These are phyloP conservation scores for Cylindroiulus punctatus DNA, from an alignment of 2,888 invertebrate species.

Conservation along the genomic window DNA sequence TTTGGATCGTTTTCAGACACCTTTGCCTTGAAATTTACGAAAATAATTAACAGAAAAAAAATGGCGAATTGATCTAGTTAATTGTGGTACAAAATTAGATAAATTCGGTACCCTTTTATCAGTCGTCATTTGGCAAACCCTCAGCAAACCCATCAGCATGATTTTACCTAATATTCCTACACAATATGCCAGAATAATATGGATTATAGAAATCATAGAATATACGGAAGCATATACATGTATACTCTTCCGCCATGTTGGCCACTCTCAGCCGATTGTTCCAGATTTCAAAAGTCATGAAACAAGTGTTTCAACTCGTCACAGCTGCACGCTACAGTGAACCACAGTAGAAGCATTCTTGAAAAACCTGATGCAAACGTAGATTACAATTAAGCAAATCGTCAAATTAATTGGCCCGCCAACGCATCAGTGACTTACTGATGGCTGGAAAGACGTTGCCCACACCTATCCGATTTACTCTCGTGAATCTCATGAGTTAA, in stretches of 20 bases:
- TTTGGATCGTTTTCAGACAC: too few relatives aligned
- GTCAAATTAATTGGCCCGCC: neutral
- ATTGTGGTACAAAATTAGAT: too few relatives aligned
- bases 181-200: too few relatives aligned
- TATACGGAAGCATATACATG: too few relatives aligned
- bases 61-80: too few relatives aligned
- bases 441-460: conserved; percentile 15
- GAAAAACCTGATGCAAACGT: neutral
- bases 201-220: too few relatives aligned
- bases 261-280: neutral
- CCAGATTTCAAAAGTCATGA: neutral
- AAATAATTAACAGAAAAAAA: too few relatives aligned
- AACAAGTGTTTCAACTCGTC: neutral
- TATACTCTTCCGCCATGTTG: neutral
- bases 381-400: neutral
- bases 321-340: neutral
- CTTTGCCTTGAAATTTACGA: too few relatives aligned
- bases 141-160: too few relatives aligned
- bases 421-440: conserved; percentile 35
- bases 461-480: neutral
- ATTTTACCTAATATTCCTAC: too few relatives aligned
- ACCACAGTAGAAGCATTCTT: neutral
- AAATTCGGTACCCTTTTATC: too few relatives aligned
- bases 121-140: too few relatives aligned
- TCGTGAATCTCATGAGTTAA: neutral